Percentiles rank a stretch among this genome's conserved stretches.
phyloP scores from a whole-genome alignment of 35 echinoderm and acorn worm species.

The Holothuria glaberrima region DNA sequence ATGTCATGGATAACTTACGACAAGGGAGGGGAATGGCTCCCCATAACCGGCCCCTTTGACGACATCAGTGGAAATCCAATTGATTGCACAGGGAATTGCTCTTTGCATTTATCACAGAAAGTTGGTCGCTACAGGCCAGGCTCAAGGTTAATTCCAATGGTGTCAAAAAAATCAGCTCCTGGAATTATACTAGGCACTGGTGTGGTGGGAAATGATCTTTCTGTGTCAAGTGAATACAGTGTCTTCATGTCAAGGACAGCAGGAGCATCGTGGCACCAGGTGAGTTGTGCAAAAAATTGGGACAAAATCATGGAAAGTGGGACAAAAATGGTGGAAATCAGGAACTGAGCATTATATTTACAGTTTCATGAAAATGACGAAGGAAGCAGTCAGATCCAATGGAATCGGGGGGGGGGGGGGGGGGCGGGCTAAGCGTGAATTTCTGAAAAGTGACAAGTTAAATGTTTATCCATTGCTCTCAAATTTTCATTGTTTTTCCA shows the following conservation, averaged over 20 bases:
- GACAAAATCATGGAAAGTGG: too few species aligned
- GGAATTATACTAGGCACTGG: conserved; percentile 92
- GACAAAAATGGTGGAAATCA: too few species aligned
- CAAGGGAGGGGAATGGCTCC: conserved; percentile 92
- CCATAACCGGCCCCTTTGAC: conserved; percentile 3
- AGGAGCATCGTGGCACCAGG: conserved; percentile 82
- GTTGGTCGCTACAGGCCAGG: conserved; percentile 72
- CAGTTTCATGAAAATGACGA: too few species aligned
- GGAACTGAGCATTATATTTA: too few species aligned
- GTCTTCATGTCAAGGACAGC: conserved; percentile 81
- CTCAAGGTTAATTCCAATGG: conserved; percentile 68
- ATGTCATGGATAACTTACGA: conserved; percentile 75
- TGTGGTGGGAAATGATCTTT: conserved; percentile 55
- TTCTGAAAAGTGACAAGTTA: too few species aligned
- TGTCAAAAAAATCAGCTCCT: conserved; percentile 87
- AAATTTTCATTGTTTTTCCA: too few species aligned
- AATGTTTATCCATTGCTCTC: too few species aligned
- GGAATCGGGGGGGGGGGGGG: too few species aligned
- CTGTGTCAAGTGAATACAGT: conserved; percentile 1
- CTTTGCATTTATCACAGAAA: conserved; percentile 82
- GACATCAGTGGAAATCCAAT: conserved; percentile 38
- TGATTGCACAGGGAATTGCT: conserved; percentile 55
- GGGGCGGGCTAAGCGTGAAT: too few species aligned
- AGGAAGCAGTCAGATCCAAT: too few species aligned
- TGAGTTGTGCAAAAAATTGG: background rate